Conservation (phyloP, 2,888 invertebrate species). For the Spodoptera picta region DNA sequence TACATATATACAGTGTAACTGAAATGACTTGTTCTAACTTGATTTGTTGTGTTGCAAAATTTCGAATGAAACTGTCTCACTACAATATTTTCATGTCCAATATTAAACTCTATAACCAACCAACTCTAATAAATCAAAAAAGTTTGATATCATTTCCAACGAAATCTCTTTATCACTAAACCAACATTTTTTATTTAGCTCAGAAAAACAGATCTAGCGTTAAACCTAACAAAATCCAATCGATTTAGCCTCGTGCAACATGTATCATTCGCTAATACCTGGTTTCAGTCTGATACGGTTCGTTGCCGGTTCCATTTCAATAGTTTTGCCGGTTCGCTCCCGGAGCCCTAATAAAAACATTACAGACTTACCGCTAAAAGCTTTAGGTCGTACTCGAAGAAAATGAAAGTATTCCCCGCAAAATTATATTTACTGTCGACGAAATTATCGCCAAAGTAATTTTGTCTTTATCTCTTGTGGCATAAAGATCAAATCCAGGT, state of each 20-base stretch:
- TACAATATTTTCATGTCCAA: too few relatives aligned
- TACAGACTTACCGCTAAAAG: slow-evolving; percentile 53
- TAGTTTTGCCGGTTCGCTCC: slow-evolving; percentile 28
- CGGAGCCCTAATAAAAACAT: slow-evolving; percentile 55
- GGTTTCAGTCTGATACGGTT: slow-evolving; percentile 22
- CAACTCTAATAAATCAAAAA: too few relatives aligned
- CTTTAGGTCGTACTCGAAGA: slow-evolving; percentile 52
- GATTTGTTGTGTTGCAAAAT: too few relatives aligned
- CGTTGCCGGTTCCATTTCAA: slow-evolving; percentile 19
- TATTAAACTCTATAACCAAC: too few relatives aligned
- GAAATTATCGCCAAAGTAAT: slow-evolving; percentile 1
- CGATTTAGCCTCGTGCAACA: slow-evolving; percentile 25
- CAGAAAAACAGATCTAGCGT: slow-evolving; percentile 1
- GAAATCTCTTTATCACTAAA: background rate
- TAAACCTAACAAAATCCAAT: slow-evolving; percentile 20
- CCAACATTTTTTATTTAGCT: background rate
- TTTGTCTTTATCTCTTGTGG: slow-evolving; percentile 11
- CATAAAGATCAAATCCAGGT: slow-evolving; percentile 21
- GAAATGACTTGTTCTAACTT: too few relatives aligned
- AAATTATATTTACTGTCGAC: slow-evolving; percentile 39
- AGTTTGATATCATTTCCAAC: too few relatives aligned
- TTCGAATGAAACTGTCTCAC: too few relatives aligned
- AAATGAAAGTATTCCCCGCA: slow-evolving; percentile 45
- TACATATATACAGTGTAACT: too few relatives aligned
- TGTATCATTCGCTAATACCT: slow-evolving; percentile 40